Percentiles rank a stretch among this genome's conserved stretches.
phyloP scores from a whole-genome alignment of 2,888 invertebrate genomes.

The Epistrophe grossulariae region DNA sequence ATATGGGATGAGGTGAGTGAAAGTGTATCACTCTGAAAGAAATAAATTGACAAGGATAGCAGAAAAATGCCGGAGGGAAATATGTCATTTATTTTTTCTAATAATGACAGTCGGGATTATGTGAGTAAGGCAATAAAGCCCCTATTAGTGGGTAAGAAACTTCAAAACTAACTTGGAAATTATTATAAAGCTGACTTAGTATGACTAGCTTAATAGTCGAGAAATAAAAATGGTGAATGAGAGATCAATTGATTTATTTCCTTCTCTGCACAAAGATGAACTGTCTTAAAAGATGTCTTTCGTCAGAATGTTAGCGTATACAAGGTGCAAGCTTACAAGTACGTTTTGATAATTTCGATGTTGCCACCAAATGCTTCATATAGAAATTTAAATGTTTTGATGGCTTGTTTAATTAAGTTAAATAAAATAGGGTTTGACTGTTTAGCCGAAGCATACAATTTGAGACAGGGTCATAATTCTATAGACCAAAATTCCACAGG shows the following conservation, averaged over 20 bases:
- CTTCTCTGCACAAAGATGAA: not conserved
- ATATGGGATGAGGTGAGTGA: conserved; percentile 52
- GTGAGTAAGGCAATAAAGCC: not conserved
- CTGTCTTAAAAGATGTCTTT: not conserved
- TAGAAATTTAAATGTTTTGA: too few relatives aligned
- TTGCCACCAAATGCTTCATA: too few relatives aligned
- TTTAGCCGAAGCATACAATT: too few relatives aligned
- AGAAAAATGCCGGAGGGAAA: conserved; percentile 2
- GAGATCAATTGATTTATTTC: not conserved
- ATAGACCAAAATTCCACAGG: too few relatives aligned
- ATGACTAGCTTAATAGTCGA: not conserved
- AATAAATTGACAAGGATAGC: conserved; percentile 60
- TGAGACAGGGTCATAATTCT: too few relatives aligned
- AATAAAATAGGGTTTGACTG: too few relatives aligned
- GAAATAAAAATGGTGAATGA: not conserved
- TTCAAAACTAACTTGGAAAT: not conserved
- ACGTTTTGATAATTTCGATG: too few relatives aligned
- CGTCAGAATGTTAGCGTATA: not conserved
- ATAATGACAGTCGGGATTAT: not conserved
- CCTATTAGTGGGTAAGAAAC: not conserved
- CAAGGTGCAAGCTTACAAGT: too few relatives aligned
- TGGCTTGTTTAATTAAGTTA: too few relatives aligned
- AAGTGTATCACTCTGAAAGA: conserved; percentile 68
- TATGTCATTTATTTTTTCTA: conserved; percentile 1
- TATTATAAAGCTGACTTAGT: not conserved